These are phyloP conservation scores for Anarsia innoxiella DNA, from an alignment of 2,888 invertebrate species.

Conservation along the genomic window DNA sequence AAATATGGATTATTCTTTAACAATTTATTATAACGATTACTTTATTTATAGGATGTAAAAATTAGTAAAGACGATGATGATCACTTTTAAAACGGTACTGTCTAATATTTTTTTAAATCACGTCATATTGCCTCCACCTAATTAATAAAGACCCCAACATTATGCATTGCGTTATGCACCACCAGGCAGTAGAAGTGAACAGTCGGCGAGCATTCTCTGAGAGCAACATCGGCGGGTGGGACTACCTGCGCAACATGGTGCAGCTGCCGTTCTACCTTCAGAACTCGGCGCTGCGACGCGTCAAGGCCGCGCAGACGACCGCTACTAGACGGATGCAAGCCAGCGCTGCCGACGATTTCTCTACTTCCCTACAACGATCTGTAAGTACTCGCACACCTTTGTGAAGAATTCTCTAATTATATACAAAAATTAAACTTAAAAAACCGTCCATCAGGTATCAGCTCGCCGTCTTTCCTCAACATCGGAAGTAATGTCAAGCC, in stretches of 20 bases:
- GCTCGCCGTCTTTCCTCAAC: constrained; percentile 85
- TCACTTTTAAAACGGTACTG: too few species aligned
- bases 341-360: constrained; percentile 72
- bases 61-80: too few species aligned
- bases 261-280: constrained; percentile 98
- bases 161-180: too few species aligned
- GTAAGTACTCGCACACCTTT: too few species aligned
- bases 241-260: constrained; percentile 95
- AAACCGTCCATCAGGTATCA: constrained; percentile 75
- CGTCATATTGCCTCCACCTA: too few species aligned
- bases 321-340: constrained; percentile 71
- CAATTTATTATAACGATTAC: too few species aligned
- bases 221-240: constrained; percentile 95
- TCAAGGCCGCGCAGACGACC: constrained; percentile 90
- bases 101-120: too few species aligned
- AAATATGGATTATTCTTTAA: too few species aligned
- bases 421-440: neutral
- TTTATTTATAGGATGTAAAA: too few species aligned
- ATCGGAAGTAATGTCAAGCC: constrained; percentile 87
- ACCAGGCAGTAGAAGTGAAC: constrained; percentile 93
- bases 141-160: too few species aligned
- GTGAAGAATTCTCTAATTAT: neutral
- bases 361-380: constrained; percentile 67
- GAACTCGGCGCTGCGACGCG: constrained; percentile 94
- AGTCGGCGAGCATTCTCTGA: constrained; percentile 91